Base-by-base conservation (phyloP, 2,113 vertebrate species). In the Pampusana beccarii region DNA sequence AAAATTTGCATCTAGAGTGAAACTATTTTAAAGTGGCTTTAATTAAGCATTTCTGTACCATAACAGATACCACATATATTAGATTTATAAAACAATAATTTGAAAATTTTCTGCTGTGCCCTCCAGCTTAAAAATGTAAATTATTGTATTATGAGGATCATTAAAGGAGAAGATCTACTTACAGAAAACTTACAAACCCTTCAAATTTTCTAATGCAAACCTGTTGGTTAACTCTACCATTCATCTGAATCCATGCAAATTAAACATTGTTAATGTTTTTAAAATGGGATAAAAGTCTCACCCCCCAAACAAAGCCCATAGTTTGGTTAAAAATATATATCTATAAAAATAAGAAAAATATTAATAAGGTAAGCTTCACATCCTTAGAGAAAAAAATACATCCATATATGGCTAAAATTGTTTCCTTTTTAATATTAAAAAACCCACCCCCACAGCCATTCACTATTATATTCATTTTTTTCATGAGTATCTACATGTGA, bases 171-270 rank as follows among this genome's bases (percentile, higher is more conserved):
- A 57, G 25, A 88, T 80, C 75, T n/a, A 58, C 50, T 95, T 87
- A 70, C 95, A 92, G 40, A 46, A 94, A 82, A 98, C 88, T 65
- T 82, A 79, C 13, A 95, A 95, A 95, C 91, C 36, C 72, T 90
- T 96, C 66, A 93, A 28, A 95, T 95, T 94, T 94, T 78, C 57
- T 62, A 90, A 88, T 79, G 80, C 51, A 84, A 95, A 85, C 24
- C 14, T 92, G 66, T 89, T 71, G 42, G 28, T 87, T 96, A 94
- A 96, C 71, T 42, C 69, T 92, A 74, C 38, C 46, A 69, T 42
- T 92, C 38, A 91, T 66, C 65, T 87, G 87, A 94, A 95, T 88
- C 57, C 29, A 79, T 34, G 29, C 40, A 74, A 91, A 65, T 53
- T 54, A 51, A 91, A 83, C 17, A 86, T 88, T 94, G 7, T 66